Evolutionary conservation across 2,888 invertebrate species (phyloP), one percentile per base, ranked within the genome.

Genomic region (Stenolophus ochropezus): DNA sequence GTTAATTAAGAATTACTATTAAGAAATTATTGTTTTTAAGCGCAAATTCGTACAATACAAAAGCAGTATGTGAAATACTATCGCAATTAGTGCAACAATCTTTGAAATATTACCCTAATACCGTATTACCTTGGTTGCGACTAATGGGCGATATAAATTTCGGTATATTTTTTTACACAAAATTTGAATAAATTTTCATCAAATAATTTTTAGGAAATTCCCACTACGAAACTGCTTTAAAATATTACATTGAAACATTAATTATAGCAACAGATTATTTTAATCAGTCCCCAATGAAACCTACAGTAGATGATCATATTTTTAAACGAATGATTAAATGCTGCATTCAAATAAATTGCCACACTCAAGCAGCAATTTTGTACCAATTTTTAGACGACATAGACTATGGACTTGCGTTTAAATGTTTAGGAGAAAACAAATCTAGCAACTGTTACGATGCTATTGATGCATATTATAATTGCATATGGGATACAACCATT

Each of bases 401-500:
- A 0, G 98, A 98, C 89, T 98, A 98, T 88, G 91, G 94, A 6
- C 92, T 96, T 75, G 98, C 98, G 0, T 98, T 98, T 89, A 96
- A 97, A 89, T 96, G 96, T 87, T 92, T 98, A 77, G 94, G 96
- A 0, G 98, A 98, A 86, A 95, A 94, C 90, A 89, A 91, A 87
- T 91, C 92, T 84, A n/a, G 88, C 6, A 92, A 91, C 85, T 93
- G 92, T 83, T 94, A 95, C 14, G 98, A 98, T 88, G 96, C 97
- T 1, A 96, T 97, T 92, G 98, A 98, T 89, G 95, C 96, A 0
- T 97, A 97, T 90, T 98, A 98, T 89, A 94, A 95, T 82, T 97
- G 96, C 87, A 94, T 98, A 84, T 98, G 98, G 98, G 98, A 98
- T 89, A 94, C 96, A 2, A 97, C 97, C n/a, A 93, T 98, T 74